Percentiles rank a stretch among this genome's conserved stretches.
Evolutionary conservation across 2,888 invertebrate species (phyloP).

Genomic region (Aradus depressus): DNA sequence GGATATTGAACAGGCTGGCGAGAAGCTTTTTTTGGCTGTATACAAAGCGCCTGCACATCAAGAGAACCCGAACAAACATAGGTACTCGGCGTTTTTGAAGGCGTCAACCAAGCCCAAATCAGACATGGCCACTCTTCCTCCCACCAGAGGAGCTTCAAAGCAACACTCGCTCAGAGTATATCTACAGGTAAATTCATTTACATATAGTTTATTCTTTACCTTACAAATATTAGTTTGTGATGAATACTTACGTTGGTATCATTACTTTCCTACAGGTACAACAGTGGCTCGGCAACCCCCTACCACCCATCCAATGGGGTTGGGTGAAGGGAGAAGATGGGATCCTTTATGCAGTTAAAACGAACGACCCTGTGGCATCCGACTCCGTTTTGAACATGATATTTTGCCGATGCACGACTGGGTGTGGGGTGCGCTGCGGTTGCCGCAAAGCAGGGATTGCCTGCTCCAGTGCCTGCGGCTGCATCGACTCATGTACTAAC

Average conservation of each 20-base stretch:
- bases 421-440: too few species aligned
- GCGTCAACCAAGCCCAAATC: neutral
- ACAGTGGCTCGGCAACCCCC: neutral
- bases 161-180: slow-evolving; percentile 11
- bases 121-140: neutral
- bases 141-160: slow-evolving; percentile 4
- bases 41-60: neutral
- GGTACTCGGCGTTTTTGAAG: too few species aligned
- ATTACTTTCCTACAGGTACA: neutral
- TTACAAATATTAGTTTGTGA: neutral
- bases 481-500: too few species aligned
- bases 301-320: neutral
- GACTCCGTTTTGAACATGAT: too few species aligned
- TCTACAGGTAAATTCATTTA: slow-evolving; percentile 1
- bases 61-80: too few species aligned
- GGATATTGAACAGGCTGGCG: slow-evolving; percentile 11
- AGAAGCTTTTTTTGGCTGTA: neutral
- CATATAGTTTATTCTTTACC: neutral
- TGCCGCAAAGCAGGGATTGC: too few species aligned
- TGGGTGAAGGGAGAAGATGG: too few species aligned
- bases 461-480: too few species aligned
- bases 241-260: neutral
- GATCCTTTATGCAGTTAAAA: too few species aligned
- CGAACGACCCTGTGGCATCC: too few species aligned
- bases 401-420: too few species aligned